Evolutionary conservation across 2,888 invertebrate genomes (phyloP).

Genomic region (Ornithoptera alexandrae): DNA sequence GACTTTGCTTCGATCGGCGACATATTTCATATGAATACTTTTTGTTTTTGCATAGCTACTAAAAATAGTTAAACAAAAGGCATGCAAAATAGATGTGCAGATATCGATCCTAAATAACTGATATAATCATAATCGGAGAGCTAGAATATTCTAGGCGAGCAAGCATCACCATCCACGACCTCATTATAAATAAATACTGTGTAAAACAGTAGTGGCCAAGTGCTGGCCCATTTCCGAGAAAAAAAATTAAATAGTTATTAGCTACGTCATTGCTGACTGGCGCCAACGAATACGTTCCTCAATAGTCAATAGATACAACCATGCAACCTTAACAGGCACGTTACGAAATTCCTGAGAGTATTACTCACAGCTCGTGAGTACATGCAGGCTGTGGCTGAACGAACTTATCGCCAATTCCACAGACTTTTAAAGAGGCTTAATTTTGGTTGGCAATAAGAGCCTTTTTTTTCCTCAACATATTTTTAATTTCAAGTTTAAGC

Average conservation of each 20-base stretch:
- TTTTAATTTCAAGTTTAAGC: no score
- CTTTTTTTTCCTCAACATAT: no score
- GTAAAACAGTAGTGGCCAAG: no score
- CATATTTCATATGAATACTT: background rate
- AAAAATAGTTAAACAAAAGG: conserved; percentile 20
- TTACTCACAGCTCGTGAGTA: conserved; percentile 45
- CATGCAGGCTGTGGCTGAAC: conserved; percentile 40
- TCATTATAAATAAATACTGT: no score
- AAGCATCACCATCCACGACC: no score
- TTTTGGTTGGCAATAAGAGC: no score
- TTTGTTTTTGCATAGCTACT: background rate
- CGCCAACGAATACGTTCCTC: conserved; percentile 40
- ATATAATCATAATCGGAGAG: conserved; percentile 29
- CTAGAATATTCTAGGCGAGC: no score
- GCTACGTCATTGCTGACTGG: conserved; percentile 39
- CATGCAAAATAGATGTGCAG: conserved; percentile 5
- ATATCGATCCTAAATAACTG: conserved; percentile 10
- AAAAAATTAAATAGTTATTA: conserved; percentile 32
- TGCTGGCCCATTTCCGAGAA: no score
- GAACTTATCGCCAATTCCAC: conserved; percentile 30
- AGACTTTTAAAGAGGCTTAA: conserved; percentile 9
- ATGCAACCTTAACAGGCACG: conserved; percentile 37
- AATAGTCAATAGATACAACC: conserved; percentile 37
- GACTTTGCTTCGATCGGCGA: background rate
- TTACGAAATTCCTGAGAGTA: conserved; percentile 44